phyloP scores from a whole-genome alignment of 2,888 invertebrate genomes.

The Acanthococcus lagerstroemiae region DNA sequence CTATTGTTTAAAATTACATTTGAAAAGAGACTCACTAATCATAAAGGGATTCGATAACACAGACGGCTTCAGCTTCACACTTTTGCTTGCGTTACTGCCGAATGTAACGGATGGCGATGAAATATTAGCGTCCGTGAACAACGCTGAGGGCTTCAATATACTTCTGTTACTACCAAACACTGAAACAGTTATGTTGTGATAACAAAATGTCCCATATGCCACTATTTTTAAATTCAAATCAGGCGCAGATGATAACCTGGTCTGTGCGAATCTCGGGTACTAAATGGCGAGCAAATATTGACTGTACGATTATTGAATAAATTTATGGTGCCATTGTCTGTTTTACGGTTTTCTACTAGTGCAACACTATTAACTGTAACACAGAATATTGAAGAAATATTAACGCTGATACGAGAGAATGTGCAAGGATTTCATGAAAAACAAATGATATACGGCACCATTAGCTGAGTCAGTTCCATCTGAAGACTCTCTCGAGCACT shows the following conservation, averaged over 20 bases:
- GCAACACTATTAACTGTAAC: too few relatives aligned
- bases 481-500: too few relatives aligned
- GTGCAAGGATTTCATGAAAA: too few relatives aligned
- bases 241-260: too few relatives aligned
- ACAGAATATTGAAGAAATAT: too few relatives aligned
- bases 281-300: constrained; percentile 19
- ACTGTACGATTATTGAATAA: constrained; percentile 13
- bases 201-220: not conserved
- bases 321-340: not conserved
- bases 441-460: too few relatives aligned
- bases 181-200: too few relatives aligned
- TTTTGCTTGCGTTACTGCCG: constrained; percentile 13
- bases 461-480: too few relatives aligned
- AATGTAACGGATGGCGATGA: constrained; percentile 8
- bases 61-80: constrained; percentile 24
- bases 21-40: too few relatives aligned
- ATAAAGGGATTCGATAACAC: constrained; percentile 21
- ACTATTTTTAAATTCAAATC: too few relatives aligned
- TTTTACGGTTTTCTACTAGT: not conserved
- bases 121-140: constrained; percentile 18
- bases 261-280: constrained; percentile 2
- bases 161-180: constrained; percentile 15
- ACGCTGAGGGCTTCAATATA: constrained; percentile 18
- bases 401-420: too few relatives aligned
- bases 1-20: too few relatives aligned